A percentile compares a stretch with the other conserved stretches of the same genome.
These are phyloP conservation scores for Podabrus alpinus DNA, from an alignment of 2,888 invertebrate genomes.

Conservation along the genomic window DNA sequence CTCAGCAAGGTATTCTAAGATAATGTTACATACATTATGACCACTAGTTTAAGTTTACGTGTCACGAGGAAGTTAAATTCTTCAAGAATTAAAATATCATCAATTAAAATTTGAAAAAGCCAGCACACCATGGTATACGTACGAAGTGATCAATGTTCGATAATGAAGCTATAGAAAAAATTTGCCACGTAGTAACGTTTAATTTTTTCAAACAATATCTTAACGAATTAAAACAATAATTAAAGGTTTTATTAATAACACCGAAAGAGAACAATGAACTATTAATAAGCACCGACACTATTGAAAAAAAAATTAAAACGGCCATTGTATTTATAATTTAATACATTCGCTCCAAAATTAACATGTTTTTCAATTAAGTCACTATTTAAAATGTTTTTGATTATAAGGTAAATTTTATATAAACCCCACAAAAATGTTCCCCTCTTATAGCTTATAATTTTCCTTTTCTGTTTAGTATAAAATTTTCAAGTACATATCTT, in stretches of 20 bases:
- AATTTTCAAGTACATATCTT: too few relatives aligned
- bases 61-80: neutral
- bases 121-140: neutral
- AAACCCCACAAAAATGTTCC: too few relatives aligned
- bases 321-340: neutral
- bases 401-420: neutral
- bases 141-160: neutral
- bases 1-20: slow-evolving; percentile 26
- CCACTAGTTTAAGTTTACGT: slow-evolving; percentile 2
- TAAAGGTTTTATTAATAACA: neutral
- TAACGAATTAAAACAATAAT: neutral
- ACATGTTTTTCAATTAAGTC: neutral
- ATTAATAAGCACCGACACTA: neutral
- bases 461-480: too few relatives aligned
- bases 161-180: neutral
- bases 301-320: neutral
- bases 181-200: neutral
- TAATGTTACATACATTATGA: slow-evolving; percentile 23
- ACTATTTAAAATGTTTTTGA: neutral
- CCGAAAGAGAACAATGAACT: neutral
- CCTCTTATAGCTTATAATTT: too few relatives aligned
- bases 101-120: neutral
- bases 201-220: neutral
- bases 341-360: neutral
- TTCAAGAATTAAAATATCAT: neutral